Conservation (phyloP, 2,797 vertebrate genomes). For the Halcyon leucocephala region DNA sequence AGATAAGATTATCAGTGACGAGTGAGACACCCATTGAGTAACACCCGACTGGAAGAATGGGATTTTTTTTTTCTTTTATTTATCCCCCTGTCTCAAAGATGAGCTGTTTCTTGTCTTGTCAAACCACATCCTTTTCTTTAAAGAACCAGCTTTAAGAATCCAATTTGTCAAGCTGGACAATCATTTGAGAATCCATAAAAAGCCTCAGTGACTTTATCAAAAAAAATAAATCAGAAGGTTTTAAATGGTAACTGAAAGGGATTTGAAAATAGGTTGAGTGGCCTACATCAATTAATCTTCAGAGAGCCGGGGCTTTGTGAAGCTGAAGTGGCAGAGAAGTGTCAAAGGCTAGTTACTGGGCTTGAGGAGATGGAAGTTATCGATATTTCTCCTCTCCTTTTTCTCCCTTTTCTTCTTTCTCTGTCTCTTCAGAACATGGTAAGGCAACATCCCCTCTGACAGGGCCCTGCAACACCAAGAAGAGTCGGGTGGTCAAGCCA, state of each 20-base stretch:
- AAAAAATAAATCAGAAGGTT: slow-evolving; percentile 84
- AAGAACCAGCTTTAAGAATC: slow-evolving; percentile 82
- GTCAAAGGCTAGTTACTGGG: slow-evolving; percentile 49
- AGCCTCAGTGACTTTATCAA: slow-evolving; percentile 83
- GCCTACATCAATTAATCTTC: slow-evolving; percentile 83
- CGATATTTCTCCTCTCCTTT: slow-evolving; percentile 12
- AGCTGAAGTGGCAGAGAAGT: slow-evolving; percentile 58
- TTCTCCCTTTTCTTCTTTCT: neutral
- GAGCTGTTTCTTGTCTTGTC: slow-evolving; percentile 85
- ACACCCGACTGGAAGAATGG: slow-evolving; percentile 75
- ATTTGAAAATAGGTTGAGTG: slow-evolving; percentile 78
- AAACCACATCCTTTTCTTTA: slow-evolving; percentile 83
- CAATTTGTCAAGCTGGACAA: slow-evolving; percentile 86
- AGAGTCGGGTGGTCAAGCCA: neutral
- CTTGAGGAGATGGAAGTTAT: slow-evolving; percentile 41
- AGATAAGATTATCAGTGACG: slow-evolving; percentile 92
- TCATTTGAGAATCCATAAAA: slow-evolving; percentile 83
- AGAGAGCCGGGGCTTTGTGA: slow-evolving; percentile 66
- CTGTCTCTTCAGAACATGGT: neutral
- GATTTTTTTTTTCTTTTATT: slow-evolving; percentile 78
- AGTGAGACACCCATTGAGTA: slow-evolving; percentile 82
- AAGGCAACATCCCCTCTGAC: fast-evolving
- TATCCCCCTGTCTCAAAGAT: slow-evolving; percentile 82
- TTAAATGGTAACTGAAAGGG: slow-evolving; percentile 80
- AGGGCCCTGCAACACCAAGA: neutral